A percentile compares a stretch with the other conserved stretches of the same genome.
These are phyloP conservation scores for Apostichopus leukothele DNA, from an alignment of 53 echinoderm and acorn worm species.

Conservation along the genomic window DNA sequence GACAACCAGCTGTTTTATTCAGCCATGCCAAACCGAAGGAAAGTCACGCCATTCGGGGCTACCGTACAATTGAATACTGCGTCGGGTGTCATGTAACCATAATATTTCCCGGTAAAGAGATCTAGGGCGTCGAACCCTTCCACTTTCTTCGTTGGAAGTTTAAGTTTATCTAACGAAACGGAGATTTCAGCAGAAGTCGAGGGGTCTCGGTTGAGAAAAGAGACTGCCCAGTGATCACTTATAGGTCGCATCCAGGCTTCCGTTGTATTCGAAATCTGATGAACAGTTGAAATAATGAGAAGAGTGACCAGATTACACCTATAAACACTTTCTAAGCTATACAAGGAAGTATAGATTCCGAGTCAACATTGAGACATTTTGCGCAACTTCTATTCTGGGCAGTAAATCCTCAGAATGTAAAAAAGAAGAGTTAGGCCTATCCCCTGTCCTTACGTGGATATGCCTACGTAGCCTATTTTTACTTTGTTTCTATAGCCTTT, in stretches of 20 bases:
- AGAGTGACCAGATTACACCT: no score
- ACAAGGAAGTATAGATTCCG: no score
- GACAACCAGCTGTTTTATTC: slow-evolving; percentile 18
- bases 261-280: slow-evolving; percentile 5
- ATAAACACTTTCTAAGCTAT: no score
- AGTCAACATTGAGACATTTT: no score
- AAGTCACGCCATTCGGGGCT: slow-evolving; percentile 48
- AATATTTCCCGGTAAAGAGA: slow-evolving; percentile 55
- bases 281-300: background rate
- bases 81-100: slow-evolving; percentile 62
- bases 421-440: no score
- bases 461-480: no score
- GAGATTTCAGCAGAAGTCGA: slow-evolving; percentile 39
- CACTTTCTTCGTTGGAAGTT: slow-evolving; percentile 54
- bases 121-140: slow-evolving; percentile 61
- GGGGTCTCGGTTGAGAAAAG: slow-evolving; percentile 53
- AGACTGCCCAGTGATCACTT: slow-evolving; percentile 46
- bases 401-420: no score
- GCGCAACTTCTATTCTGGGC: no score
- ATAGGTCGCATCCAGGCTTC: slow-evolving; percentile 30
- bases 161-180: slow-evolving; percentile 53
- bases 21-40: slow-evolving; percentile 55
- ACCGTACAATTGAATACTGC: slow-evolving; percentile 50
- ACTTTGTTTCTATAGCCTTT: no score
- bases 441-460: no score